Conservation (phyloP, 2,113 vertebrate species). For the Trachemys scripta region DNA sequence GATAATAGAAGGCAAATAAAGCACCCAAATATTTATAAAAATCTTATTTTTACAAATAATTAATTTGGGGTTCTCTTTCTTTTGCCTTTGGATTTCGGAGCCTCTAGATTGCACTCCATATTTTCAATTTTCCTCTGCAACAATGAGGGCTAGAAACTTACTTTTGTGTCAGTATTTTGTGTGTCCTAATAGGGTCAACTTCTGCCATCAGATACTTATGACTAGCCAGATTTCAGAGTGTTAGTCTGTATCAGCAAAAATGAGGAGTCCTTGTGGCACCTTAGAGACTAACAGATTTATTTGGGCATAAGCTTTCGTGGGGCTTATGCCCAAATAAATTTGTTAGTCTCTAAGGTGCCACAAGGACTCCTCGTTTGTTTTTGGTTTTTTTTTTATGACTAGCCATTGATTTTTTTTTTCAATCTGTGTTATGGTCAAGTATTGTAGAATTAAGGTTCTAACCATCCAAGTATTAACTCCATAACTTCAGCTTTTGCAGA, state of each 20-base stretch:
- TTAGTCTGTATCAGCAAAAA: too few species aligned
- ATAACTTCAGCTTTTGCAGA: not conserved
- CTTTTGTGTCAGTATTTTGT: not conserved
- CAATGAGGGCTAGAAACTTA: not conserved
- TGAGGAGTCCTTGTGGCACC: too few species aligned
- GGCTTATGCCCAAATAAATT: too few species aligned
- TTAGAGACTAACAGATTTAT: too few species aligned
- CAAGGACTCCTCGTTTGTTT: too few species aligned
- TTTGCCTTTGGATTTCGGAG: not conserved
- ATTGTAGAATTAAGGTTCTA: not conserved
- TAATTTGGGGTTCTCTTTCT: not conserved
- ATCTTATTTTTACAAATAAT: not conserved
- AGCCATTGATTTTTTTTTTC: not conserved
- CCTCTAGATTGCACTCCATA: not conserved
- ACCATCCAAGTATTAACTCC: not conserved
- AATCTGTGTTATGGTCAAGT: not conserved
- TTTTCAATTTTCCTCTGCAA: not conserved
- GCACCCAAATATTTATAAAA: not conserved
- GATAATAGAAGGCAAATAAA: slow-evolving; percentile 10
- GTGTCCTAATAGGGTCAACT: rapidly evolving
- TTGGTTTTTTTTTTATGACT: too few species aligned
- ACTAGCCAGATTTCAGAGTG: too few species aligned
- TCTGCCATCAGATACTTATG: not conserved
- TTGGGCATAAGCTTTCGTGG: too few species aligned
- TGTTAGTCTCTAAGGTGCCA: too few species aligned